Base-by-base conservation (phyloP, 2,888 invertebrate species). In the Trachelus troglodyta region DNA sequence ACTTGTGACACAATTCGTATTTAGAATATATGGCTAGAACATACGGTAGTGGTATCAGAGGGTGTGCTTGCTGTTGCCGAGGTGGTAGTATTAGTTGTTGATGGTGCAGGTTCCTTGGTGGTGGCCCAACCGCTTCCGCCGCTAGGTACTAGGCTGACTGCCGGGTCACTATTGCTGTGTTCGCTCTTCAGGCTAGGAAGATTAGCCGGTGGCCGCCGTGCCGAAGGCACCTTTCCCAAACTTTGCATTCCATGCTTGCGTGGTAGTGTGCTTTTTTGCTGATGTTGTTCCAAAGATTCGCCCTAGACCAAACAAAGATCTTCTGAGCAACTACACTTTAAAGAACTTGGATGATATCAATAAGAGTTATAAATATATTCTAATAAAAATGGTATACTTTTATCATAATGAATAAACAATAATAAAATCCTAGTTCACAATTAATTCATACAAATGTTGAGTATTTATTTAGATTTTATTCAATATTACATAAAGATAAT, bases 241-340 rank as follows among this genome's bases (percentile, higher is more conserved):
- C 96, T 97, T 96, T 99, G 99, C 96, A 99, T 97, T 95, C 99
- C 99, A 98, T 99, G 98, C 95, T 98, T 98, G 93, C 97, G 97
- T 92, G 96, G 96, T 93, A 96, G 95, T 94, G 96, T 95, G 93
- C 95, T 96, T 93, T 97, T 97, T 90, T 96, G 96, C 92, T 96
- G 96, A 91, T 96, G 96, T 91, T 96, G 96, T 93, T 97, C 97
- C 90, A 95, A 95, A 92, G 95, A 95, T 93, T 97, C 96, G 92
- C 96, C 96, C 97, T 97, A 89, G 77, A 92, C 1, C 31, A 12
- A 71, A 34, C 12, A 71, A 71, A 71, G 6, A 71, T 71, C 71
- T 30, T 71, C 71, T 71, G 33, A 71, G 71, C 30, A 71, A 71
- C 71, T 6, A 23, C 2, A 71, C 71, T 71, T 71, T 69, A 30